Evolutionary conservation across 2,888 invertebrate genomes (phyloP).

Genomic region (Acrobasis repandana): DNA sequence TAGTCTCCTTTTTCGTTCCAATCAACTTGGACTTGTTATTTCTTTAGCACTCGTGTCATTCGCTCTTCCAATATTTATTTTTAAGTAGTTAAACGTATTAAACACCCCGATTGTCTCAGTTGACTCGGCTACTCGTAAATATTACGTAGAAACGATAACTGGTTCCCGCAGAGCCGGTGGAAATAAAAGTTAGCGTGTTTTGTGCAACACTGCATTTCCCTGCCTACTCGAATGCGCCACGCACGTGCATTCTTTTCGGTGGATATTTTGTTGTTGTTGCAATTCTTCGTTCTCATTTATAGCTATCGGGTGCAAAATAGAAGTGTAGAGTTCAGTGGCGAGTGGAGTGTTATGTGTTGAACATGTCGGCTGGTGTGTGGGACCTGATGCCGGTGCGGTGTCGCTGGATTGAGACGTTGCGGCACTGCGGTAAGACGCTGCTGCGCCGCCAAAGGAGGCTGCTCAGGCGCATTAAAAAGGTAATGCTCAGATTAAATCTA

Average conservation of each 20-base stretch:
- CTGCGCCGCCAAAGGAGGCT: conserved; percentile 71
- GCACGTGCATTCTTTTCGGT: conserved; percentile 13
- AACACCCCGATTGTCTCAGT: conserved; percentile 10
- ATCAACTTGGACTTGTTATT: background rate
- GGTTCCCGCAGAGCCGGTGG: conserved; percentile 9
- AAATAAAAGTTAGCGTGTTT: conserved; percentile 11
- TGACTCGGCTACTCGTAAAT: conserved; percentile 6
- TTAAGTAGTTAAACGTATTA: too few species aligned
- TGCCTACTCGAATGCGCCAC: background rate
- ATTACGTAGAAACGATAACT: background rate
- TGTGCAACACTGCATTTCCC: conserved; percentile 16
- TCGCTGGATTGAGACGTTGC: conserved; percentile 74
- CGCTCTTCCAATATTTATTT: background rate
- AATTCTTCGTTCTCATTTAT: conserved; percentile 2
- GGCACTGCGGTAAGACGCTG: conserved; percentile 76
- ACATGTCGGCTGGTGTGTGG: conserved; percentile 67
- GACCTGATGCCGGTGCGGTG: conserved; percentile 72
- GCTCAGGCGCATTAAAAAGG: conserved; percentile 76
- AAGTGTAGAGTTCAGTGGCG: conserved; percentile 14
- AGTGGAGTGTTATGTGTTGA: conserved; percentile 46
- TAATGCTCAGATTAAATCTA: conserved; percentile 43
- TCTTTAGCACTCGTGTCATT: background rate
- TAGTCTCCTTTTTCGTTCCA: background rate
- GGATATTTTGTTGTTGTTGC: conserved; percentile 5
- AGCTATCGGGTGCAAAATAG: conserved; percentile 13